These are phyloP conservation scores for Onychorhynchus coronatus DNA, from an alignment of 2,113 vertebrate species.

Conservation along the genomic window DNA sequence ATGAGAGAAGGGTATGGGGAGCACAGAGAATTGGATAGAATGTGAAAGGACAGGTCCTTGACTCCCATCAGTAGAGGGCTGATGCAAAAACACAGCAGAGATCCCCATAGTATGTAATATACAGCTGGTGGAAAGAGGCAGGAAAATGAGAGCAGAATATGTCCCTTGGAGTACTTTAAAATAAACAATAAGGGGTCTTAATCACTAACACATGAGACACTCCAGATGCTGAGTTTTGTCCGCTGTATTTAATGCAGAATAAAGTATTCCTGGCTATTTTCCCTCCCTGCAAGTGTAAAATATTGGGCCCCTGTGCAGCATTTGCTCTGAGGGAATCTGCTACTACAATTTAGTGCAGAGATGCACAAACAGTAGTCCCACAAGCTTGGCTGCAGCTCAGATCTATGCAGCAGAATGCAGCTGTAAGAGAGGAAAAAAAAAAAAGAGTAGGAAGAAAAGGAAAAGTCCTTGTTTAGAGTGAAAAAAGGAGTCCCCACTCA, in stretches of 20 bases:
- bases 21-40: background rate
- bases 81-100: background rate
- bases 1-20: background rate
- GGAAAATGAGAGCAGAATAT: background rate
- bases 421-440: background rate
- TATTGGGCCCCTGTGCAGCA: background rate
- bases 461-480: background rate
- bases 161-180: slow-evolving; percentile 21
- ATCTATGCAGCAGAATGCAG: background rate
- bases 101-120: background rate
- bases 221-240: slow-evolving; percentile 29
- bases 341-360: background rate
- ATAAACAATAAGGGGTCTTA: slow-evolving; percentile 16
- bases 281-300: background rate
- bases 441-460: background rate
- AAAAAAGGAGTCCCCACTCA: background rate
- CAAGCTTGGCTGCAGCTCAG: background rate
- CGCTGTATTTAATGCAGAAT: slow-evolving; percentile 27
- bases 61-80: background rate
- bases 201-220: slow-evolving; percentile 15
- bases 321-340: slow-evolving; percentile 27
- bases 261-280: slow-evolving; percentile 20
- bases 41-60: background rate
- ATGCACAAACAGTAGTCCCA: background rate
- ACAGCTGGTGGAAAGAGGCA: background rate